These are phyloP conservation scores for Onychostoma macrolepis DNA, from an alignment of 2,113 vertebrate genomes.

Conservation along the genomic window DNA sequence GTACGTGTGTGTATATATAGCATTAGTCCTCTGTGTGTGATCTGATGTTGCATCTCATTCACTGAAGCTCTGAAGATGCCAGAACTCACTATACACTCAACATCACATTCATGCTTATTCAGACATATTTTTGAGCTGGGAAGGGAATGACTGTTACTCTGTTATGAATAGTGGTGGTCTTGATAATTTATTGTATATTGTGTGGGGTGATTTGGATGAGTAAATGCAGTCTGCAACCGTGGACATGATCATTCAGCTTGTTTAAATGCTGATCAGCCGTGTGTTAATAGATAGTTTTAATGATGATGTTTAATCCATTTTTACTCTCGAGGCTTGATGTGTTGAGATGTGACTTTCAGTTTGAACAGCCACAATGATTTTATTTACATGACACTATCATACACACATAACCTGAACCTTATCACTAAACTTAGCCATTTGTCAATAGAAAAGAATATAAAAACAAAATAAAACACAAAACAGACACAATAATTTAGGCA, in stretches of 20 bases:
- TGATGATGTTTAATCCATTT: not conserved
- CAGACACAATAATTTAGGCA: not conserved
- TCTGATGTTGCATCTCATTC: not conserved
- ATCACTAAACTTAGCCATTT: not conserved
- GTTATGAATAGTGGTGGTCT: not conserved
- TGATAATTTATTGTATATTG: not conserved
- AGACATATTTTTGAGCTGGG: not conserved
- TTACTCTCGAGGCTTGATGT: not conserved
- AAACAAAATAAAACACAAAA: not conserved
- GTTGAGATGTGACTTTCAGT: not conserved
- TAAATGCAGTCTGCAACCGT: not conserved
- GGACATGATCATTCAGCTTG: not conserved
- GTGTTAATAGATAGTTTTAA: not conserved
- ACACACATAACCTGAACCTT: not conserved
- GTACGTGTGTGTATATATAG: not conserved
- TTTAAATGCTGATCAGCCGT: not conserved
- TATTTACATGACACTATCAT: not conserved
- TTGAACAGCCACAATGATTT: not conserved
- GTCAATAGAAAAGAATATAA: not conserved
- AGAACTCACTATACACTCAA: not conserved
- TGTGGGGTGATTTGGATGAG: not conserved
- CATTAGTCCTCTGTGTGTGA: not conserved
- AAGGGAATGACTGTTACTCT: not conserved
- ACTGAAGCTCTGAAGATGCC: not conserved
- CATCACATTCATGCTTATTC: not conserved